A percentile compares a stretch with the other conserved stretches of the same genome.
Evolutionary conservation across 1,140 invertebrate genomes (phyloP).

Genomic region (Cheumatopsyche charites): DNA sequence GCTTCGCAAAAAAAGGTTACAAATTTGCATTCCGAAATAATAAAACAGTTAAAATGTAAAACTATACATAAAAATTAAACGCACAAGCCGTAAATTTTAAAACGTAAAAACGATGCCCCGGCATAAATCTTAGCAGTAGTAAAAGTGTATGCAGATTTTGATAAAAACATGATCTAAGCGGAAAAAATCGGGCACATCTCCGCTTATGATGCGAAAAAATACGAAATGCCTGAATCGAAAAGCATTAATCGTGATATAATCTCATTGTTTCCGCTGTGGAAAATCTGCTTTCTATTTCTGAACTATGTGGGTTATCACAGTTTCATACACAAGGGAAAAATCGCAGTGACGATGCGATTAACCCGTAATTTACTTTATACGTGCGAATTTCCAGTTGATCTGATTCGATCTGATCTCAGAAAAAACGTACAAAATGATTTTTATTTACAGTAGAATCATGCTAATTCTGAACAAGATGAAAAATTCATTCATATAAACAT

Average conservation of each 20-base stretch:
- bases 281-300: slow-evolving; percentile 7
- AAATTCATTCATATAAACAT: background rate
- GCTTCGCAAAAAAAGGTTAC: too few species aligned
- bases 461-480: background rate
- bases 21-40: too few species aligned
- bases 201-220: background rate
- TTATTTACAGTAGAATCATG: background rate
- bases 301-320: slow-evolving; percentile 1
- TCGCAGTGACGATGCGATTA: background rate
- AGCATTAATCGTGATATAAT: slow-evolving; percentile 2
- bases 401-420: background rate
- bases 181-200: background rate
- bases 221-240: background rate
- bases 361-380: background rate
- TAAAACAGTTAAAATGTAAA: too few species aligned
- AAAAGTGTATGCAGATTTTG: background rate
- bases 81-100: background rate
- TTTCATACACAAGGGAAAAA: background rate
- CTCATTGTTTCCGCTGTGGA: background rate
- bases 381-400: background rate
- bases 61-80: background rate
- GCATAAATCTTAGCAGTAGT: background rate
- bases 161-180: background rate
- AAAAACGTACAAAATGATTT: background rate
- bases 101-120: background rate